These are phyloP conservation scores for Schlechtendalia chinensis DNA, from an alignment of 1,140 invertebrate species.

Conservation along the genomic window DNA sequence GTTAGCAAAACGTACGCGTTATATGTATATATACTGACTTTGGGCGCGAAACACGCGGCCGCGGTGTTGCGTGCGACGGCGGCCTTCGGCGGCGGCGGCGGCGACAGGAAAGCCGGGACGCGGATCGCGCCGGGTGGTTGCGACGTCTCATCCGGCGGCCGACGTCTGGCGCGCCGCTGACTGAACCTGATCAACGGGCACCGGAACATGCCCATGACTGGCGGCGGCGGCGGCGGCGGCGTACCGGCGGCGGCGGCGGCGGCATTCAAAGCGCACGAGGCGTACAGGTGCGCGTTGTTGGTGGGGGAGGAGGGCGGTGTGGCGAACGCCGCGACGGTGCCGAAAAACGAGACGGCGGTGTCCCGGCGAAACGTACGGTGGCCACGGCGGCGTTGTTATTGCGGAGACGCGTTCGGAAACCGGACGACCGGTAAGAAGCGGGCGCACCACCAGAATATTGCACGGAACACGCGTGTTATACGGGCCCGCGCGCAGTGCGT, in stretches of 20 bases:
- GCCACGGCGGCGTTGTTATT: neutral
- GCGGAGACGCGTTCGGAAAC: no score
- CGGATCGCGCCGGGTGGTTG: neutral
- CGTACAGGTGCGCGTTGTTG: neutral
- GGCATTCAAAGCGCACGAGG: conserved; percentile 28
- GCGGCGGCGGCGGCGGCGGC: neutral
- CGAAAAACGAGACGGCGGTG: neutral
- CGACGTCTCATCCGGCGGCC: neutral
- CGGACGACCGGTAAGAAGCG: no score
- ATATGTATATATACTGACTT: conserved; percentile 28
- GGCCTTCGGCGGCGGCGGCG: neutral
- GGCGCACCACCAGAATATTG: conserved; percentile 4
- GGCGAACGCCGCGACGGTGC: neutral
- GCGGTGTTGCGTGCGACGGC: neutral
- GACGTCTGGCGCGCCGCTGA: conserved; percentile 13
- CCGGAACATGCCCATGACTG: conserved; percentile 39
- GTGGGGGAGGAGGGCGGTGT: neutral
- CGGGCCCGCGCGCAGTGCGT: neutral
- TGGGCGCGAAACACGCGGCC: neutral
- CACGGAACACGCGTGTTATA: conserved; percentile 1
- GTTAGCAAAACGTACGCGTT: no score
- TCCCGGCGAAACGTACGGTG: neutral
- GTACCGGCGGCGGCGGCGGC: conserved; percentile 11
- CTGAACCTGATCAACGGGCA: conserved; percentile 44
- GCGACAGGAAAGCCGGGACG: neutral